Base-by-base conservation (phyloP, 2,888 invertebrate species). In the Pemphredon lugubris region DNA sequence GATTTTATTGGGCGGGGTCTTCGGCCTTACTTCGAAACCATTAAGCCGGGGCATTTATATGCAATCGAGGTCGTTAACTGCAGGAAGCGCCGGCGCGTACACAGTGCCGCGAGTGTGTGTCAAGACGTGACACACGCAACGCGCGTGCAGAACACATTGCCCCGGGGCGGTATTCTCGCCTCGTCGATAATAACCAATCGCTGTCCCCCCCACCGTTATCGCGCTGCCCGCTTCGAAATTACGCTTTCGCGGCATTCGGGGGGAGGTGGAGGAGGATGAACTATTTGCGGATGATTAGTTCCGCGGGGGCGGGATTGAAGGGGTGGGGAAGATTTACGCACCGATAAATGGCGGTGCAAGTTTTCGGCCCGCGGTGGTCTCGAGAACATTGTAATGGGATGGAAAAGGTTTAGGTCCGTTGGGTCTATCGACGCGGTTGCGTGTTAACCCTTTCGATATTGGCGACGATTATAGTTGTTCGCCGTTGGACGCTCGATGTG, bases 41-140 rank as follows among this genome's bases (percentile, higher is more conserved):
- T 87, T 85, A 84, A 83, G 81, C 71, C 60, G 70, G n/a, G 69
- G 79, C 84, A 83, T 85, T 84, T 86, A 83, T 82, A 82, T 84
- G 84, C 85, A 83, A 88, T 88, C 84, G 87, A 79, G 88, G 87
- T 87, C 88, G 87, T 88, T 87, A 87, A 87, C 87, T 87, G 87
- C 87, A 88, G 87, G 88, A 88, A 88, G 85, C 87, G 84, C 82
- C 84, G 77, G 82, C 79, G 81, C 82, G 57, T 69, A 71, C 30
- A 64, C 66, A 61, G 55, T 34, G 44, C 40, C 30, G 21, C 13
- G 59, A 14, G 51, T 63, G 61, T 73, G 59, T 58, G 75, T 59
- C 63, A 55, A 39, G 59, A 72, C 53, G 63, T 63, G 71, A 71
- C 66, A 73, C 60, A 73, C 66, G 61, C 74, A 42, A 23, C 23